Evolutionary conservation across 2,888 invertebrate species (phyloP), one percentile per base, ranked within the genome.

Genomic region (Tribolium freemani): DNA sequence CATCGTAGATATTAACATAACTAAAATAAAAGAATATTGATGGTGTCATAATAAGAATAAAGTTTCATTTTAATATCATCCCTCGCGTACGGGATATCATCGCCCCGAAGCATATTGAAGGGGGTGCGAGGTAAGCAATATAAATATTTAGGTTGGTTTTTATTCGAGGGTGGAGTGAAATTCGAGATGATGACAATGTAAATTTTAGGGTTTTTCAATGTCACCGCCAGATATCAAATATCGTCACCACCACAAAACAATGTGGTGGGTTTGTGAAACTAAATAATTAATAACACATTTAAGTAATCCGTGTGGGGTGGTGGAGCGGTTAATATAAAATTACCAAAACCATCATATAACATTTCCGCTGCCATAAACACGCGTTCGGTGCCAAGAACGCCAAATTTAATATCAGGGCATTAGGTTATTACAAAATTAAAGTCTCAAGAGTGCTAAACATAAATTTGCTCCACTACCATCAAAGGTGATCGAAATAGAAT

Each of bases 61-160:
- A 74, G 72, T 76, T 74, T 76, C 73, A 74, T 74, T 76, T 72
- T 76, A 72, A 73, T 44, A 63, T 48, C 44, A 66, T 46, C 64
- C 69, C 71, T 51, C 30, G 48, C 5, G 38, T 10, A 13, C 9
- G 6, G 54, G 60, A 70, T 67, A 67, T 71, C 71, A 67, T 50
- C 71, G 46, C 70, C 73, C 44, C 51, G 66, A 51, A 64, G 45
- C 54, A 63, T 51, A 72, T 70, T 64, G 53, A 38, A 61, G 51
- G 63, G 61, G 72, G 73, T 57, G 71, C 71, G 75, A 71, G 76
- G 73, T 69, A 73, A 76, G 75, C 74, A 78, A 79, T 78, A 78
- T 78, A 80, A 80, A 80, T 80, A 80, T 80, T 80, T 80, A 77
- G 78, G 74, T 74, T 68, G 76, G 76, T 79, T 79, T 77, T 79